Evolutionary conservation across 2,888 invertebrate genomes (phyloP), one percentile per base, ranked within the genome.

Genomic region (Eledona agricola): DNA sequence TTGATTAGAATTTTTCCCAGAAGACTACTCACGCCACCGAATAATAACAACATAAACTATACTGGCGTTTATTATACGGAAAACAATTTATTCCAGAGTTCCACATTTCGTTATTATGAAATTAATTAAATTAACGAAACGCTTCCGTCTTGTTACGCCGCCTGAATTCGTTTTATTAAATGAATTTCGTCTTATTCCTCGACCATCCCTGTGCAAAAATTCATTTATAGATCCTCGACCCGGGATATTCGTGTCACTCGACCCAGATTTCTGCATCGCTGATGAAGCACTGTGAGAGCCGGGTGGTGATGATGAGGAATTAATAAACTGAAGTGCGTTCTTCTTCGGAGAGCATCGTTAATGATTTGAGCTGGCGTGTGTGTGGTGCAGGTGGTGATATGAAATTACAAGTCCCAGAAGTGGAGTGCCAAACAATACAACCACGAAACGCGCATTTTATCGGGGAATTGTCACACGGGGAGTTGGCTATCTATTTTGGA

Each of bases 401-500:
- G 9, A 19, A 25, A 46, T 25, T 34, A 17, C 40, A 22, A 10
- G 5, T 11, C 40, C 17, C 40, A 2, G 23, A 23, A 37, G 34
- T n/a, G n/a, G n/a, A n/a, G 13, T 6, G 12, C 9, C 16, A 23
- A 45, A 22, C 10, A 43, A 31, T 28, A 12, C 10, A 32, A 45
- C 16, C 22, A 23, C 31, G 17, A 40, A 50, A 50, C 32, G 38
- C 20, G 10, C 42, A 23, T 32, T 40, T 26, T 34, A 31, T 19
- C 13, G 19, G 11, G 4, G 5, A 49, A 43, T 51, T 43, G 43
- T 37, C 29, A 45, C 35, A 29, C 4, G 2, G 31, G 32, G 37
- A 45, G 9, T 7, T 20, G 12, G 47, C 16, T 53, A 43, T 53
- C 42, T 34, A 7, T 29, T 19, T 45, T 13, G 20, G 23, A 35